Conservation (phyloP, 2,797 vertebrate species). For the Cephalopachus bancanus region DNA sequence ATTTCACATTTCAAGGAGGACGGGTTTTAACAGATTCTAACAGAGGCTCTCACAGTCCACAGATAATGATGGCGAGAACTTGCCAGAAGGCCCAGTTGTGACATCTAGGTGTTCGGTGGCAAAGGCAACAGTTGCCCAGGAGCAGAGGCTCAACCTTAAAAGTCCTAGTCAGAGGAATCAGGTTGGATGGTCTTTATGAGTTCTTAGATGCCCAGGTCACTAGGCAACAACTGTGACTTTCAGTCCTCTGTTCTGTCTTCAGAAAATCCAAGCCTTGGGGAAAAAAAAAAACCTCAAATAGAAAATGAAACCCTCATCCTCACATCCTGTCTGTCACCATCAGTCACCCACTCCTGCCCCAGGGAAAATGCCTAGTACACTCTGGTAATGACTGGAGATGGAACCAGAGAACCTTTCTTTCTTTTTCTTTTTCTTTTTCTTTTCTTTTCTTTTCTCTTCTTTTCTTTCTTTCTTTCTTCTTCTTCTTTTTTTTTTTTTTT, state of each 20-base stretch:
- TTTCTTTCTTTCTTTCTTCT: no score
- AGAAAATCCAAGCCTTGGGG: constrained; percentile 34
- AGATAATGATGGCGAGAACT: background rate
- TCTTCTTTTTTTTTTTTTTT: no score
- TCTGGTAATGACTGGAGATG: background rate
- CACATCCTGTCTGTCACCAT: background rate
- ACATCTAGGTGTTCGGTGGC: rapidly evolving
- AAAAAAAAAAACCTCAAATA: background rate
- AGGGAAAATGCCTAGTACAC: background rate
- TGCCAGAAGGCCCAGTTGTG: background rate
- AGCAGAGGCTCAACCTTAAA: background rate
- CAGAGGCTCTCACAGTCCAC: background rate
- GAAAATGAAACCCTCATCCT: background rate
- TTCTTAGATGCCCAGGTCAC: background rate
- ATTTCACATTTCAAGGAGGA: constrained; percentile 14
- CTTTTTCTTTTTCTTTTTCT: no score
- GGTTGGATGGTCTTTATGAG: background rate
- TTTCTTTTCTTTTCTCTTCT: no score
- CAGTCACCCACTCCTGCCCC: background rate
- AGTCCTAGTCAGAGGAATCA: background rate
- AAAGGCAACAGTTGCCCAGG: background rate
- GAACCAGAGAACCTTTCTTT: background rate
- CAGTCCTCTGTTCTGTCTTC: background rate
- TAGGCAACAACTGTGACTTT: background rate
- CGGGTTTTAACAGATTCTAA: background rate